Conservation (phyloP, 2,113 vertebrate species). For the Macquaria ambigua region DNA sequence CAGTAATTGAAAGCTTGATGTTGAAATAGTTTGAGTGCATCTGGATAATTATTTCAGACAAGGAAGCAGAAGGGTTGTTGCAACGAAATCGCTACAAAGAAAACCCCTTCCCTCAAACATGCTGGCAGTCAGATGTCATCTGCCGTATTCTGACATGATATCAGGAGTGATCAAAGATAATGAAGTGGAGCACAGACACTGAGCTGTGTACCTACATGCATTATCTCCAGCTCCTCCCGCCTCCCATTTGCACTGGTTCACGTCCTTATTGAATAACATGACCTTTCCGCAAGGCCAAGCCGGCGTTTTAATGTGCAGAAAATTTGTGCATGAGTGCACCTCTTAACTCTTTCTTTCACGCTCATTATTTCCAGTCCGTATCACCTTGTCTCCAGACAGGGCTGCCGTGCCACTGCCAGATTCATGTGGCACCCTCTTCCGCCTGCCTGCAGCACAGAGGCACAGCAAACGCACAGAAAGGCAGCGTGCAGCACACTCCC, state of each 20-base stretch:
- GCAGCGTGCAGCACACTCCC: slow-evolving; percentile 8
- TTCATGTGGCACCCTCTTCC: slow-evolving; percentile 60
- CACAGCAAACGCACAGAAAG: slow-evolving; percentile 35
- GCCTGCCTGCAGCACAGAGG: slow-evolving; percentile 49
- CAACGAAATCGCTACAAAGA: slow-evolving; percentile 58
- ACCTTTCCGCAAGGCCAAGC: slow-evolving; percentile 83
- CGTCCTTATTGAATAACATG: slow-evolving; percentile 82
- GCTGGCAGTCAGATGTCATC: slow-evolving; percentile 77
- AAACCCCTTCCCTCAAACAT: slow-evolving; percentile 65
- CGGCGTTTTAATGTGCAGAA: slow-evolving; percentile 80
- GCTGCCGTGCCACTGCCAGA: slow-evolving; percentile 66
- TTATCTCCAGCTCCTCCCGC: slow-evolving; percentile 64
- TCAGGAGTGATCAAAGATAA: slow-evolving; percentile 78
- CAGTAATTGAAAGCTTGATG: slow-evolving; percentile 57
- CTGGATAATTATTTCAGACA: slow-evolving; percentile 76
- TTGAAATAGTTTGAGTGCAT: slow-evolving; percentile 54
- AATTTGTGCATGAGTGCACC: slow-evolving; percentile 82
- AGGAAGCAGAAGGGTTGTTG: slow-evolving; percentile 61
- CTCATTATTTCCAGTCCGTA: slow-evolving; percentile 84
- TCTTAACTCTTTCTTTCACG: slow-evolving; percentile 83
- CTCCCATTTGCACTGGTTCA: slow-evolving; percentile 69
- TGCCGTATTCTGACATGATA: slow-evolving; percentile 70
- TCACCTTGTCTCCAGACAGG: slow-evolving; percentile 80
- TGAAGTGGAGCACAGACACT: slow-evolving; percentile 71
- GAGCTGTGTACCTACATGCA: slow-evolving; percentile 74